phyloP scores from a whole-genome alignment of 2,888 invertebrate species.

The Eurytoma adleriae region DNA sequence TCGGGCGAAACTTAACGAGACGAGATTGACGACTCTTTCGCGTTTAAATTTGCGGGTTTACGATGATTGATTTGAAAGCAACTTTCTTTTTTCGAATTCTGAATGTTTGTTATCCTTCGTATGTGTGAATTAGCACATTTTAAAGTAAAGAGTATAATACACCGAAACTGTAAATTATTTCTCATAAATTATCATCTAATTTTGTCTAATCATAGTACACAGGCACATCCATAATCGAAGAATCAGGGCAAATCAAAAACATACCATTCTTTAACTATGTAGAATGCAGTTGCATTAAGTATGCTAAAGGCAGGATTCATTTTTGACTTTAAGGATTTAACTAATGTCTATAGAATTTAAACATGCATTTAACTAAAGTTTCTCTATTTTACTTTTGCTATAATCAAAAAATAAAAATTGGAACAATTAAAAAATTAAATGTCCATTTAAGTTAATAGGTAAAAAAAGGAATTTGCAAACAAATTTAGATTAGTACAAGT shows the following conservation, averaged over 20 bases:
- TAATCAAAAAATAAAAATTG: not conserved
- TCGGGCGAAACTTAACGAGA: too few species aligned
- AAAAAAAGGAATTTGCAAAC: not conserved
- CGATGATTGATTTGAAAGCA: not conserved
- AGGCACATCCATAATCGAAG: not conserved
- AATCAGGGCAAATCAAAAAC: not conserved
- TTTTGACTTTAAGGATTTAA: not conserved
- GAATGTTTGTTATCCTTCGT: too few species aligned
- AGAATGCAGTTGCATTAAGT: not conserved
- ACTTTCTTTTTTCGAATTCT: too few species aligned
- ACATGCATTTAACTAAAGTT: conserved; percentile 7
- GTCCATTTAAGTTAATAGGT: not conserved
- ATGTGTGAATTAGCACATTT: too few species aligned
- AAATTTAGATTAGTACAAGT: not conserved
- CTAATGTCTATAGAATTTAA: conserved; percentile 15
- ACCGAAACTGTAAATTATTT: too few species aligned
- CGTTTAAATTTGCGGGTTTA: not conserved
- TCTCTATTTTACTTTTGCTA: too few species aligned
- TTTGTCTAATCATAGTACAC: not conserved
- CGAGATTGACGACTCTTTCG: too few species aligned
- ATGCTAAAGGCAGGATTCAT: conserved; percentile 20
- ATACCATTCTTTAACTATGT: not conserved
- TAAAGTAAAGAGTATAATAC: too few species aligned
- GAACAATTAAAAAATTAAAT: conserved; percentile 9
- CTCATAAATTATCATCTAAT: too few species aligned